Conservation (phyloP, 2,888 invertebrate species). For the Rhagium mordax region DNA sequence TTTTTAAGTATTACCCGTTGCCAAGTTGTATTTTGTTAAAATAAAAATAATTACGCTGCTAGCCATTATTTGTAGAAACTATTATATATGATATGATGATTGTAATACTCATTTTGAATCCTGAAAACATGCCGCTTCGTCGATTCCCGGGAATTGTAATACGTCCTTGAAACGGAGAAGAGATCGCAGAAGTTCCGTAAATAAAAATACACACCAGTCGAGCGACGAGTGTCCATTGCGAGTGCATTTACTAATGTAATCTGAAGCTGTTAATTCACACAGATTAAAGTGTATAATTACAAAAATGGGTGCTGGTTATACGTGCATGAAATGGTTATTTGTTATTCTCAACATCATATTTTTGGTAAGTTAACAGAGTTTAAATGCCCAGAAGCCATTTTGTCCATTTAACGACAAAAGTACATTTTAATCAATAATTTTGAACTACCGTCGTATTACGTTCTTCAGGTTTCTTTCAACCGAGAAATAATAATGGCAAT, state of each 20-base stretch:
- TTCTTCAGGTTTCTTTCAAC: neutral
- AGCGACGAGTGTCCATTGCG: neutral
- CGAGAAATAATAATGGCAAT: neutral
- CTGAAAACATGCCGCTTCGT: neutral
- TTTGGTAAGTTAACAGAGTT: constrained; percentile 75
- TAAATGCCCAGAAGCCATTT: constrained; percentile 55
- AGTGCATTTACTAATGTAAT: constrained; percentile 3
- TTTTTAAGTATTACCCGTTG: neutral
- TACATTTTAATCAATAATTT: constrained; percentile 42
- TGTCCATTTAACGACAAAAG: constrained; percentile 41
- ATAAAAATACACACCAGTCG: neutral
- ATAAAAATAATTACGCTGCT: no score
- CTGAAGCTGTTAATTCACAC: neutral
- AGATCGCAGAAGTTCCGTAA: neutral
- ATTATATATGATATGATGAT: no score
- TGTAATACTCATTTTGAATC: neutral
- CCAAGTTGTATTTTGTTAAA: neutral
- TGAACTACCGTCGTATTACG: constrained; percentile 5
- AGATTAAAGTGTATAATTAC: neutral
- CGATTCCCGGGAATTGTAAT: constrained; percentile 3
- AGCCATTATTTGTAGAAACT: no score
- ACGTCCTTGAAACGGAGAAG: neutral
- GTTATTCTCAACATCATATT: constrained; percentile 82
- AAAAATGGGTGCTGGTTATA: constrained; percentile 78
- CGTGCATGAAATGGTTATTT: constrained; percentile 80